Evolutionary conservation across 2,797 vertebrate genomes (phyloP).

Genomic region (Avahi laniger): DNA sequence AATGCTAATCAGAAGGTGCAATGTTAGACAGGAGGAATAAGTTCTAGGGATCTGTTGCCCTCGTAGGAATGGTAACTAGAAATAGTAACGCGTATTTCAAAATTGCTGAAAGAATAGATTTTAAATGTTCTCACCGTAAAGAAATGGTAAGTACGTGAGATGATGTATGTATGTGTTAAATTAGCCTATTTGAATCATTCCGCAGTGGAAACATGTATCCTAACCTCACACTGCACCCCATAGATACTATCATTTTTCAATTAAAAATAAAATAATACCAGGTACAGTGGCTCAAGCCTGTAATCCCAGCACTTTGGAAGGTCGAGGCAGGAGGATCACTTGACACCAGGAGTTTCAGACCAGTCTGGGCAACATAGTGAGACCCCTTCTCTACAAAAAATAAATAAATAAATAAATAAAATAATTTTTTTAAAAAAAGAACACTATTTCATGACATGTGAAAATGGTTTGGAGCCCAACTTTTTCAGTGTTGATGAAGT

Average conservation of each 20-base stretch:
- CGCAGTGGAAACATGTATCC: no score
- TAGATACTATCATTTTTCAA: not conserved
- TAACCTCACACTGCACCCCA: no score
- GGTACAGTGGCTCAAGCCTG: accelerated
- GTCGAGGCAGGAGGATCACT: not conserved
- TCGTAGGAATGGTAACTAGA: no score
- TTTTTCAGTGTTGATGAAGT: accelerated
- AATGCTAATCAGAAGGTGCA: not conserved
- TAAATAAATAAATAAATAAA: no score
- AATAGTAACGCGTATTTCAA: not conserved
- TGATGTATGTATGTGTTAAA: no score
- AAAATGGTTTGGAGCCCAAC: not conserved
- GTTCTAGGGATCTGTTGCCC: no score
- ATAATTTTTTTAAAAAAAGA: not conserved
- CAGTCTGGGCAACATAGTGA: not conserved
- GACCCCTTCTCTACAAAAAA: not conserved
- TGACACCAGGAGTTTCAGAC: not conserved
- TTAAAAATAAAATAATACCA: not conserved
- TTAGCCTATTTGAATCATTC: not conserved
- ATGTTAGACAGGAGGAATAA: no score
- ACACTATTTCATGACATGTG: accelerated
- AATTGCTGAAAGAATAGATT: not conserved
- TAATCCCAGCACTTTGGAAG: not conserved
- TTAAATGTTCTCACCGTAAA: not conserved
- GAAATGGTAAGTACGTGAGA: not conserved